These are phyloP conservation scores for Stichodactyla helianthus DNA, from an alignment of 64 coral and sea anemone genomes.

Conservation along the genomic window DNA sequence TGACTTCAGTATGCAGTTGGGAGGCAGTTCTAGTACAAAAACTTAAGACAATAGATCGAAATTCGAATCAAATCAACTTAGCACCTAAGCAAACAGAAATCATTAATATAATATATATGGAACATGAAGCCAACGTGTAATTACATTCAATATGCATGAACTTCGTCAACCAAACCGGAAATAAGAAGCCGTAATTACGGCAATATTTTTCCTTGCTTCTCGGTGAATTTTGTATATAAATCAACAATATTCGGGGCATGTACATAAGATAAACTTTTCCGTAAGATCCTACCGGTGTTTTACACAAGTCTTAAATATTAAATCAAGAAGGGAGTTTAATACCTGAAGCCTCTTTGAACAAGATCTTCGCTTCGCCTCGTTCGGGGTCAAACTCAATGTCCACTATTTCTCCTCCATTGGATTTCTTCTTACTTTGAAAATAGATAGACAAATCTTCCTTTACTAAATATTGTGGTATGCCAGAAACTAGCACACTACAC, in stretches of 20 bases:
- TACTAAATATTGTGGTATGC: neutral
- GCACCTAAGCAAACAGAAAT: no score
- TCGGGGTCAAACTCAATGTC: neutral
- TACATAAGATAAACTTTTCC: neutral
- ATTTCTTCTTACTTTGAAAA: slow-evolving; percentile 39
- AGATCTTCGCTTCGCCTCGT: neutral
- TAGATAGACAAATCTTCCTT: slow-evolving; percentile 10
- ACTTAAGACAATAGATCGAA: neutral
- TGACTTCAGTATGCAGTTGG: neutral
- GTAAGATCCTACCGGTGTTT: neutral
- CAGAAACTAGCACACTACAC: neutral
- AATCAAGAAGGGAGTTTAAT: neutral
- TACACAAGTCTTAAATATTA: neutral
- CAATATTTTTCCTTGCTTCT: no score
- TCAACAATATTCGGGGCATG: no score
- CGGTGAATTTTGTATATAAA: no score
- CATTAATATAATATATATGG: no score
- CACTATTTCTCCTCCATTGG: slow-evolving; percentile 37
- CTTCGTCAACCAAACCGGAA: neutral
- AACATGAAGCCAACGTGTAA: neutral
- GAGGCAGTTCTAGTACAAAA: neutral
- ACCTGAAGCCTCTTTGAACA: neutral
- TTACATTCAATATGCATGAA: neutral
- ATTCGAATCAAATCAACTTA: no score
- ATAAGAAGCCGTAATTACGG: neutral